Base-by-base conservation (phyloP, 2,888 invertebrate species). In the Mythimna ferrago region DNA sequence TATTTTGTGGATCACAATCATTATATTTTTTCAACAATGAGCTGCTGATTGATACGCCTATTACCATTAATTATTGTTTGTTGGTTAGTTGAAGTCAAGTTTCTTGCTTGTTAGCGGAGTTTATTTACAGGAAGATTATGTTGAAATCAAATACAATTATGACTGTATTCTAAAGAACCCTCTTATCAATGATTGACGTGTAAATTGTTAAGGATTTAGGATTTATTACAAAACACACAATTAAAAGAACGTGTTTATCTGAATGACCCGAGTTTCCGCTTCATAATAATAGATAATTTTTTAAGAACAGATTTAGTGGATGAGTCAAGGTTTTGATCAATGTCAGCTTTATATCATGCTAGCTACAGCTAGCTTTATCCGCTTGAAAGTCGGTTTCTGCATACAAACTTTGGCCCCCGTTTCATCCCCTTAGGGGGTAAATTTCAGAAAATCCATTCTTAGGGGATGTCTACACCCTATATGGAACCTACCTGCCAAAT, bases 261-360 rank as follows among this genome's bases (percentile, higher is more conserved):
- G 10, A 26, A 64, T 62, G n/a, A 84, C 9, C 32, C 11, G 35
- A 58, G 70, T 81, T 84, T 73, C 81, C 82, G 78, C 71, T 69
- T 62, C 6, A 35, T 2, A 65, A 73, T 62, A 66, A 75, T 73
- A 26, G 6, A 56, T 60, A 32, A 0, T 35, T 61, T 48, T 65
- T 68, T 32, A 35, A 7, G 38, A 60, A 1, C 19, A 60, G n/a
- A 26, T 54, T 79, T 38, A 57, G 32, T 73, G 56, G 62, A 60
- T 10, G 11, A 7, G 26, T 70, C 73, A 78, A 84, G 82, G 78
- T 70, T 81, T 32, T 14, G 14, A 56, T 57, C 72, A 78, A 81
- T 76, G 72, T 74, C 71, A 70, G 21, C 1, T 5, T 38, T 16
- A 64, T 48, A 48, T 76, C 48, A 56, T 82, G 63, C 26, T 26